Conservation (phyloP, 1,140 invertebrate species). For the Drosophila pseudoobscura region DNA sequence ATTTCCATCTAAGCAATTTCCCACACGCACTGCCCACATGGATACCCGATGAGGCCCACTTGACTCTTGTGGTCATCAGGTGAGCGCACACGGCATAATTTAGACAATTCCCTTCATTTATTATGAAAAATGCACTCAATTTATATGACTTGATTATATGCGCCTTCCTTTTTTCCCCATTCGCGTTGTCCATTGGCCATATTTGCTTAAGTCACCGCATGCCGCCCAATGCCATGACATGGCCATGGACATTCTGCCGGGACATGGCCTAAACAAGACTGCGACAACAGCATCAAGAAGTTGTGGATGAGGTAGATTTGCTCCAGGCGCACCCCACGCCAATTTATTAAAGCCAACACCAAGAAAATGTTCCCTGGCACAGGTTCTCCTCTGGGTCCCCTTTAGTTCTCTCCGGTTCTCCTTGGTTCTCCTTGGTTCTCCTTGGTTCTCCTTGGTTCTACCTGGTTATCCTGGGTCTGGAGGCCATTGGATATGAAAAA, state of each 20-base stretch:
- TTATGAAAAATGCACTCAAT: conserved; percentile 81
- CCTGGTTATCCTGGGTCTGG: conserved; percentile 12
- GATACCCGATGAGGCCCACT: conserved; percentile 6
- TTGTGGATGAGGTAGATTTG: conserved; percentile 26
- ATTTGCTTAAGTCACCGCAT: conserved; percentile 67
- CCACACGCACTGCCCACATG: conserved; percentile 37
- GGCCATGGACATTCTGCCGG: conserved; percentile 51
- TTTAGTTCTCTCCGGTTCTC: too few relatives aligned
- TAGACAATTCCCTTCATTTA: conserved; percentile 79
- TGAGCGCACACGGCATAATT: conserved; percentile 65
- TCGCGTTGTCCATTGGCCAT: conserved; percentile 44
- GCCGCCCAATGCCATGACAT: conserved; percentile 51
- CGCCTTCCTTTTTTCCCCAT: conserved; percentile 40
- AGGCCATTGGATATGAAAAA: conserved; percentile 68
- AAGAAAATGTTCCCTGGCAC: conserved; percentile 32
- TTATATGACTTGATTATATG: conserved; percentile 82
- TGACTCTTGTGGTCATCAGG: conserved; percentile 21
- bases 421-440: neutral
- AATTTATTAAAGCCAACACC: conserved; percentile 82
- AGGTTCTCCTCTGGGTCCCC: conserved; percentile 21
- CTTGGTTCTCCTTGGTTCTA: neutral
- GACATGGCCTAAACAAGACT: conserved; percentile 47
- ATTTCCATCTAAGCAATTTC: conserved; percentile 14
- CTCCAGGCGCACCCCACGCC: conserved; percentile 74
- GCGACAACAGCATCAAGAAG: conserved; percentile 50